phyloP scores from a whole-genome alignment of 2,888 invertebrate genomes.

The Ornithoptera alexandrae region DNA sequence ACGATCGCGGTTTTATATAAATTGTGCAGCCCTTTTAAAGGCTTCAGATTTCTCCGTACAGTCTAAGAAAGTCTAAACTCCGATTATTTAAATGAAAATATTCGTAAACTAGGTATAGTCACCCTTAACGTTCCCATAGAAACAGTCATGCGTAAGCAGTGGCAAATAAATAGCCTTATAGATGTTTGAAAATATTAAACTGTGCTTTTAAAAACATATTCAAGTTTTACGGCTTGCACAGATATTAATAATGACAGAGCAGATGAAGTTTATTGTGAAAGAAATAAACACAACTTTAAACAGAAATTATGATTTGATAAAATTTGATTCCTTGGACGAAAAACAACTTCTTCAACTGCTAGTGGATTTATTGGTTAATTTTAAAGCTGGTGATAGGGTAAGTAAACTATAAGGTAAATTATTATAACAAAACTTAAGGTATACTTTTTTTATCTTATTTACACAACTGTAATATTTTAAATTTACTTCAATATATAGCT shows the following conservation, averaged over 20 bases:
- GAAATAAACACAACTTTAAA: constrained; percentile 86
- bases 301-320: constrained; percentile 89
- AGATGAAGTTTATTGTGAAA: constrained; percentile 84
- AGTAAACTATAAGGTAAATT: constrained; percentile 13
- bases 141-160: constrained; percentile 7
- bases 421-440: background rate
- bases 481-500: constrained; percentile 51
- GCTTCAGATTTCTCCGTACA: too few species aligned
- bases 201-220: background rate
- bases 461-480: too few species aligned
- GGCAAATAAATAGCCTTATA: background rate
- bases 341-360: constrained; percentile 88
- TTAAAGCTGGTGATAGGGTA: constrained; percentile 84
- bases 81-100: too few species aligned
- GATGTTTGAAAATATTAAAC: background rate
- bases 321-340: constrained; percentile 89
- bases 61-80: too few species aligned
- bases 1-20: too few species aligned
- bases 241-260: constrained; percentile 78
- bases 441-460: too few species aligned
- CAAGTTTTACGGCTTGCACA: background rate
- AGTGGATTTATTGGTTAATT: constrained; percentile 86
- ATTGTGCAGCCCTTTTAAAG: too few species aligned
- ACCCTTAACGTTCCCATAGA: constrained; percentile 20
- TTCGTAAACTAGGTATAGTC: background rate